phyloP scores from a whole-genome alignment of 2,797 vertebrate genomes.

The Orestias chungarensis region DNA sequence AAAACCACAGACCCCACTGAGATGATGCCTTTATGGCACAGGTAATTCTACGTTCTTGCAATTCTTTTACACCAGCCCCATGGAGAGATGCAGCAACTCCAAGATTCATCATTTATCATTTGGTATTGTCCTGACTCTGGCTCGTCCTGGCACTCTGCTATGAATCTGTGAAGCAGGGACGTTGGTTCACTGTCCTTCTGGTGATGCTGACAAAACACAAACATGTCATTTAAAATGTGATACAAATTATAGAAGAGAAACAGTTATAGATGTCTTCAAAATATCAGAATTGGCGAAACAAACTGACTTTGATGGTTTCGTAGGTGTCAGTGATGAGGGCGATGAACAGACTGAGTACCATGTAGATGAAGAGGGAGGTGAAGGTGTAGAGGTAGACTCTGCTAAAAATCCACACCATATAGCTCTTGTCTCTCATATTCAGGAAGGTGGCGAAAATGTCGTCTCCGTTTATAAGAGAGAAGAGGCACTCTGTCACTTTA shows the following conservation, averaged over 20 bases:
- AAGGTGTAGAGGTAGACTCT: slow-evolving; percentile 94
- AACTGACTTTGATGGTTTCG: slow-evolving; percentile 93
- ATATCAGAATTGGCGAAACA: background rate
- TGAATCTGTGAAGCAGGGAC: slow-evolving; percentile 86
- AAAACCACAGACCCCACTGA: slow-evolving; percentile 2
- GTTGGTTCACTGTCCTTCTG: slow-evolving; percentile 84
- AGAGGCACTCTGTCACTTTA: slow-evolving; percentile 91
- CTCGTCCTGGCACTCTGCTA: slow-evolving; percentile 87
- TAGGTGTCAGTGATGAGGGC: slow-evolving; percentile 95
- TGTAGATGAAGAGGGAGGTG: slow-evolving; percentile 95
- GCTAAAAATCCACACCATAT: slow-evolving; percentile 95
- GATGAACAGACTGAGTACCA: slow-evolving; percentile 98
- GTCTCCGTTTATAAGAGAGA: slow-evolving; percentile 95
- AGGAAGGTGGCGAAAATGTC: slow-evolving; percentile 94
- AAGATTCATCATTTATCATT: slow-evolving; percentile 74
- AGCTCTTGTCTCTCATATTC: slow-evolving; percentile 86
- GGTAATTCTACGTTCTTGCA: slow-evolving; percentile 3
- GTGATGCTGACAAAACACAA: slow-evolving; percentile 78
- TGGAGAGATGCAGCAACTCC: slow-evolving; percentile 46
- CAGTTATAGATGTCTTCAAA: background rate
- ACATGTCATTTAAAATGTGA: background rate
- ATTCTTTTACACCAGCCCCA: slow-evolving; percentile 69
- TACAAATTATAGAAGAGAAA: background rate
- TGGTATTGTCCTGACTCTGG: slow-evolving; percentile 86
- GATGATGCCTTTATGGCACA: background rate